Percentiles rank a stretch among this genome's conserved stretches.
These are phyloP conservation scores for Anguilla japonica DNA, from an alignment of 2,113 vertebrate species.

Conservation along the genomic window DNA sequence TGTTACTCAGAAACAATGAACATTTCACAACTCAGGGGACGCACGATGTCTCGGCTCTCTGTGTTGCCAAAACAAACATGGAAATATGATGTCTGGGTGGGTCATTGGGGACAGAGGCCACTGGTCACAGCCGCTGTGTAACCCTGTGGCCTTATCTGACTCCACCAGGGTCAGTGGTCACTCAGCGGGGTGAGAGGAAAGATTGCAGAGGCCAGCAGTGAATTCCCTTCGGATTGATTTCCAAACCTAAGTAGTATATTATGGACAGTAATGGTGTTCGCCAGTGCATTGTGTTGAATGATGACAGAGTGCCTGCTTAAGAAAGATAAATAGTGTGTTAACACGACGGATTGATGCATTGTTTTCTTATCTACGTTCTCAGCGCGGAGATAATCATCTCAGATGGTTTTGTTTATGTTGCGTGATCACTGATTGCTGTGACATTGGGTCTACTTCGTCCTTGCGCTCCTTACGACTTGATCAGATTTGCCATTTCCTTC, in stretches of 20 bases:
- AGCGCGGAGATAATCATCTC: neutral
- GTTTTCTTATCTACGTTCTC: neutral
- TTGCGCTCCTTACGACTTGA: neutral
- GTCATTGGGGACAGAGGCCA: neutral
- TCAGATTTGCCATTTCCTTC: constrained; percentile 13
- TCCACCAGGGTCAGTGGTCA: neutral
- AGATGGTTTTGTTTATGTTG: neutral
- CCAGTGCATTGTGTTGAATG: neutral
- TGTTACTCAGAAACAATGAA: neutral
- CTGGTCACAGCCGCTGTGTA: neutral
- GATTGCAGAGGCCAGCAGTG: neutral
- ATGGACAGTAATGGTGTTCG: neutral
- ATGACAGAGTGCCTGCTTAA: neutral
- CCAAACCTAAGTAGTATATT: neutral
- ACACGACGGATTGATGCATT: neutral
- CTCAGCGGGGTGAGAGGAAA: neutral
- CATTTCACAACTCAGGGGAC: constrained; percentile 21
- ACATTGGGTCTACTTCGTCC: neutral
- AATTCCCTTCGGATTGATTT: constrained; percentile 19
- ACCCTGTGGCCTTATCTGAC: constrained; percentile 1
- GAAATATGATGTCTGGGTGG: constrained; percentile 3
- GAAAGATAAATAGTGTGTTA: neutral
- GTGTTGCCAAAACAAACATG: neutral
- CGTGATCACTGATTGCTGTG: neutral
- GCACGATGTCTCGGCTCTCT: neutral